Base-by-base conservation (phyloP, 2,113 vertebrate genomes). In the Ophiodon elongatus region DNA sequence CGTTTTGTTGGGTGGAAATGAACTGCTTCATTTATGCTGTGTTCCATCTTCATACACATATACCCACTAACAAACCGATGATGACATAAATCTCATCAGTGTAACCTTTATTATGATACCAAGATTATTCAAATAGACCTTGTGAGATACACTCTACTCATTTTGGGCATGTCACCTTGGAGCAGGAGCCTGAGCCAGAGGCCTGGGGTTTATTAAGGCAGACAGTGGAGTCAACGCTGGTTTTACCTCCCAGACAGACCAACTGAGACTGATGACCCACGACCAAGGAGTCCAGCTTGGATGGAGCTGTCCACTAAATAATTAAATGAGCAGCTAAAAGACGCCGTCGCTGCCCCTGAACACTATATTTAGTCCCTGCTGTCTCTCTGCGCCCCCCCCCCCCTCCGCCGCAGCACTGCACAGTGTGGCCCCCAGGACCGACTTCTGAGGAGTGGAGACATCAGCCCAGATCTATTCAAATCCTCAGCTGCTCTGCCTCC, bases 291-390 rank as follows among this genome's bases (percentile, higher is more conserved):
- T 85, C 75, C 80, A 80, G 77, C 72, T 79, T 74, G 70, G 82
- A 85, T 50, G 73, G 79, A 88, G 73, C 75, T 75, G 89, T 87
- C 70, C 21, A 43, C 89, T 95, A 72, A 93, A 94, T 94, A 86
- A 94, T 92, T 83, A 84, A 93, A 84, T 63, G 41, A 60, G 57
- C 78, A 89, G 87, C 93, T 90, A 87, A 89, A 91, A 89, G 71
- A 84, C 13, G 25, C n/a, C n/a, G 59, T 79, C 69, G 80, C 65
- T 85, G 83, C 60, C 69, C 65, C 52, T 66, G n/a, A 82, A 57
- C 29, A 64, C 92, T 92, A 92, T 90, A 93, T 94, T 92, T 94
- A 92, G 90, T 85, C 54, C 0, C 60, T 65, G 56, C 80, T 60
- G 73, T 64, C 64, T 66, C 81, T 78, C 78, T 83, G 75, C 66